Evolutionary conservation across 2,888 invertebrate species (phyloP), one percentile per base, ranked within the genome.

Genomic region (Helicoverpa assulta): DNA sequence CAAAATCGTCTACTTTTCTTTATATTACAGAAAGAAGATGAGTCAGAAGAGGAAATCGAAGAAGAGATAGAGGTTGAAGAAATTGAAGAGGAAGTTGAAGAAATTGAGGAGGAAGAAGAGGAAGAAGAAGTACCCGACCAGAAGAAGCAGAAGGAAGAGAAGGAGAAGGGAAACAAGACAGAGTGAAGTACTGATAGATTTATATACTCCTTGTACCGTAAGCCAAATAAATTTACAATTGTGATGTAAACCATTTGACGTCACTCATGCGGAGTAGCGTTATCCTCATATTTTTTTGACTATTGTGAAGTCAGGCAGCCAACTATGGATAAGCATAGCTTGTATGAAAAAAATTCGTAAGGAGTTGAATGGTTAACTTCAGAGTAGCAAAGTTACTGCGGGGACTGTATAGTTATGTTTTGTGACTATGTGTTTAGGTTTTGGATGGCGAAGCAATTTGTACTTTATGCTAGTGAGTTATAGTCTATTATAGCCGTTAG

Each of bases 21-120:
- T 12, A 43, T 55, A 52, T 82, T 84, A 59, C 89, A 95, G 95
- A 93, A 94, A 59, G 92, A 93, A 52, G 91, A 94, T 54, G 89
- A 90, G 29, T 92, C 94, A n/a, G 94, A 96, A 33, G 95, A 95
- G 26, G 91, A 89, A 78, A 88, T 93, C 5, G 95, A 94, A 59
- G 93, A 93, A 71, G 93, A 94, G 76, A 90, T 93, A 59, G 95
- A 95, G 80, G 88, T 93, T 51, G 94, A 95, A 85, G 95, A 94
- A 77, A 91, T 93, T n/a, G 94, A 92, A 76, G 95, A 91, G 80
- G 93, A 95, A 74, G 88, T 90, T 0, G 91, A 92, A 54, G 90
- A 89, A 26, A 89, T 90, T 74, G 95, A 94, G 62, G 89, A 90
- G 50, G 88, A 87, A 61, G 89, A 90, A 51, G 88, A 87, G 53